Evolutionary conservation across 2,888 invertebrate genomes (phyloP), one percentile per base, ranked within the genome.

Genomic region (Cheilosia impressa): DNA sequence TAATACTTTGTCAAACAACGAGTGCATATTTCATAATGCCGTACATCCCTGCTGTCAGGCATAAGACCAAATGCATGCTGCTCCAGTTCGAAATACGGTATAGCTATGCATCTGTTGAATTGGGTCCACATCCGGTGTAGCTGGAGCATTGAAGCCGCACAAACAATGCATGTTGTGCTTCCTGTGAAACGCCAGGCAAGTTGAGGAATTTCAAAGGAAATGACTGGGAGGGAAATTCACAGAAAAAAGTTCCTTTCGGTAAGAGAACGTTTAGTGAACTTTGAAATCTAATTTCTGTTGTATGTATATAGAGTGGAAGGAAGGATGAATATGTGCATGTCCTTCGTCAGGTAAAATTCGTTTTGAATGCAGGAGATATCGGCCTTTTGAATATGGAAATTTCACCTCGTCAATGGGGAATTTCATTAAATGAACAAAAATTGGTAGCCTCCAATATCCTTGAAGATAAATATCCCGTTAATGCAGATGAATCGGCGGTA

Each of bases 1-100:
- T 55, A 43, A 53, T 53, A 9, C 31, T 55, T 22, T 24, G 47
- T 73, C 55, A 55, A 73, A 55, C 55, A 63, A 73, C 34, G n/a
- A 24, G 9, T 47, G 53, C 73, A 73, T 50, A 38, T 60, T 60
- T 17, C 60, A 43, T 15, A 50, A 53, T 31, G 41, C 41, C 31
- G 13, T 10, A 22, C 22, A 31, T 6, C 15, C 31, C 10, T 34
- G 17, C 19, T 22, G 2, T 6, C 31, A 19, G 1, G 17, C 13
- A 7, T 2, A 15, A 3, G n/a, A 15, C 17, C 6, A 9, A 15
- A 3, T 45, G 6, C 2, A 63, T 73, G 31, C 31, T 34, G 34
- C 19, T 55, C 15, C 19, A 17, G 13, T 34, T 43, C 34, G 9
- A 43, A 24, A 2, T 3, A 10, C 9, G 10, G 34, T 38, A 10